Evolutionary conservation across 92 coral and sea anemone genomes (phyloP).

Genomic region (Virgularia gustaviana): DNA sequence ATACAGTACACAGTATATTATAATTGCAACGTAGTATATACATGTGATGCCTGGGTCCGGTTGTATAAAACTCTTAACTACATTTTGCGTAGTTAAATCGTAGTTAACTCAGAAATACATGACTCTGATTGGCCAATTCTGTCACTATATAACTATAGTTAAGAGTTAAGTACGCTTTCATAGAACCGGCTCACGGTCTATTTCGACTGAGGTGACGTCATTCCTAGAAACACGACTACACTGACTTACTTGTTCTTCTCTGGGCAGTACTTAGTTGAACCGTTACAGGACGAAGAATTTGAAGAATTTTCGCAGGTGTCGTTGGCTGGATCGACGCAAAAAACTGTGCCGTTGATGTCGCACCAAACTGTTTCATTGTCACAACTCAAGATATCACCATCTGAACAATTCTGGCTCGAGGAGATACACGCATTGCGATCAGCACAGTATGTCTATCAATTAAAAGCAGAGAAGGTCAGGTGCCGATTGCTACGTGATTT

Average conservation of each 20-base stretch:
- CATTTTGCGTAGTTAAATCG: no score
- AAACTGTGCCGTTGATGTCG: neutral
- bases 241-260: neutral
- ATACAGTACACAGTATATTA: no score
- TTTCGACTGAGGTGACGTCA: no score
- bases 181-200: no score
- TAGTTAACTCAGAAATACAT: no score
- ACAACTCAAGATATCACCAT: constrained; percentile 14
- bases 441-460: constrained; percentile 15
- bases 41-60: no score
- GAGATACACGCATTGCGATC: constrained; percentile 1
- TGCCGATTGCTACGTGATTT: neutral
- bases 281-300: no score
- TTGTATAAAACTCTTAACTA: no score
- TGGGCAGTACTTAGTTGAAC: constrained; percentile 9
- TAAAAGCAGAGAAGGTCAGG: neutral
- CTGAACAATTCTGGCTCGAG: constrained; percentile 10
- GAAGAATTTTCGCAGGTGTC: constrained; percentile 18
- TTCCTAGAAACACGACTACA: neutral
- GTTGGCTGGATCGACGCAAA: neutral
- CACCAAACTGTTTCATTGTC: constrained; percentile 10
- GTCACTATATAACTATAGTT: no score
- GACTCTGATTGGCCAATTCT: no score
- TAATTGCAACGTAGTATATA: no score
- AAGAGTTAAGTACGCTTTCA: no score